phyloP scores from a whole-genome alignment of 2,888 invertebrate species.

The Megamerina dolium region DNA sequence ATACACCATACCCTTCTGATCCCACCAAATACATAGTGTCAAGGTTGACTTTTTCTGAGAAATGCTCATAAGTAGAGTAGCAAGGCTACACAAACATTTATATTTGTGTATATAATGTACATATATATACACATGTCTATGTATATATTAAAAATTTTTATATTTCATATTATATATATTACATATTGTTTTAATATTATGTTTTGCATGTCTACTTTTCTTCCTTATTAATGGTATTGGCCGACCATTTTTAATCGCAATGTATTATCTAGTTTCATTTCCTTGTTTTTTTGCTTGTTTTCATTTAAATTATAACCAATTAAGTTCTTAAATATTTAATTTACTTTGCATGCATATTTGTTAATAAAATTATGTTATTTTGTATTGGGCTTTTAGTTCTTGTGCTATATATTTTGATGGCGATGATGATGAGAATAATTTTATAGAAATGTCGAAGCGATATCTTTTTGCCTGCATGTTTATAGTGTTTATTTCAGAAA shows the following conservation, averaged over 20 bases:
- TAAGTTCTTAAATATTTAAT: constrained; percentile 6
- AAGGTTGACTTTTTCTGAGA: too few relatives aligned
- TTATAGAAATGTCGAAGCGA: background rate
- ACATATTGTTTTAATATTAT: too few relatives aligned
- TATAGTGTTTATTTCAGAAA: constrained; percentile 52
- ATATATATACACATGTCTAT: too few relatives aligned
- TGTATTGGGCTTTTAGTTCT: background rate
- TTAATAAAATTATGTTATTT: background rate
- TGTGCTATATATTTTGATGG: background rate
- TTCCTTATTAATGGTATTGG: too few relatives aligned
- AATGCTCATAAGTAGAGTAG: too few relatives aligned
- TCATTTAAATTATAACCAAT: constrained; percentile 4
- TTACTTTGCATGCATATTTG: background rate
- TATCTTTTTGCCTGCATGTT: constrained; percentile 48
- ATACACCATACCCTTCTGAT: background rate
- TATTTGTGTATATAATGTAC: too few relatives aligned
- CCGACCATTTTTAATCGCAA: too few relatives aligned
- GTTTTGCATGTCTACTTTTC: too few relatives aligned
- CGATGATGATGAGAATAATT: background rate
- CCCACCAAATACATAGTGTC: background rate
- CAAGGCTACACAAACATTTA: too few relatives aligned
- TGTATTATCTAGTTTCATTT: too few relatives aligned
- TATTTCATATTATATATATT: too few relatives aligned
- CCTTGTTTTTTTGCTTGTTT: constrained; percentile 4
- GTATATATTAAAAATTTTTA: too few relatives aligned